A percentile compares a stretch with the other conserved stretches of the same genome.
Evolutionary conservation across 2,888 invertebrate genomes (phyloP).

Genomic region (Drosophila infuscata): DNA sequence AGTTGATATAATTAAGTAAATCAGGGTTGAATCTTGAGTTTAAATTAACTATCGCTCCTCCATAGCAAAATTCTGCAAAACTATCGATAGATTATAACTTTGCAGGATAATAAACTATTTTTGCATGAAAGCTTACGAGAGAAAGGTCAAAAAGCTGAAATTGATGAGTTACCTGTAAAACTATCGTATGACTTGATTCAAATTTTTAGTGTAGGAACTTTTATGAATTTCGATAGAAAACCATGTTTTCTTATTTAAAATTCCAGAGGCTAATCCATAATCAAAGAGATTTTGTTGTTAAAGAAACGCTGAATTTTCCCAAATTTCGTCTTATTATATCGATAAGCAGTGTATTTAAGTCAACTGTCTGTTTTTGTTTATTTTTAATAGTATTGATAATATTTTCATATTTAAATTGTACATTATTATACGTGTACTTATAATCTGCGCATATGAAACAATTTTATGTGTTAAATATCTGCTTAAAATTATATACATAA

Average conservation of each 20-base stretch:
- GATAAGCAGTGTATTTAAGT: slow-evolving; percentile 34
- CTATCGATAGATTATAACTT: slow-evolving; percentile 22
- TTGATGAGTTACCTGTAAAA: not conserved
- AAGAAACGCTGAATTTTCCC: no score
- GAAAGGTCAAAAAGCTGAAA: slow-evolving; percentile 6
- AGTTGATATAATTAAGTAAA: not conserved
- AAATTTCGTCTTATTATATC: not conserved
- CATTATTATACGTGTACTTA: slow-evolving; percentile 76
- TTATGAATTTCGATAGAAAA: not conserved
- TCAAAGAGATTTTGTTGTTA: not conserved
- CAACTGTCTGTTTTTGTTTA: slow-evolving; percentile 52
- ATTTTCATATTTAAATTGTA: slow-evolving; percentile 73
- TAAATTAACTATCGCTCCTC: not conserved
- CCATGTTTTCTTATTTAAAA: not conserved
- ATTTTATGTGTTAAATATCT: slow-evolving; percentile 66
- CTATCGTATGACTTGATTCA: not conserved
- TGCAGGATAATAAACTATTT: slow-evolving; percentile 9
- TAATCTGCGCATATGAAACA: slow-evolving; percentile 72
- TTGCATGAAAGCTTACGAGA: not conserved
- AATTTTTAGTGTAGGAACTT: not conserved
- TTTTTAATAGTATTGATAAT: slow-evolving; percentile 68
- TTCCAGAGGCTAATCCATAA: not conserved
- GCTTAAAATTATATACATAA: slow-evolving; percentile 80
- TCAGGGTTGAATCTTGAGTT: not conserved
- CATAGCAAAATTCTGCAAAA: not conserved